Percentiles rank a stretch among this genome's conserved stretches.
phyloP scores from a whole-genome alignment of 2,113 vertebrate genomes.

The Canis aureus region DNA sequence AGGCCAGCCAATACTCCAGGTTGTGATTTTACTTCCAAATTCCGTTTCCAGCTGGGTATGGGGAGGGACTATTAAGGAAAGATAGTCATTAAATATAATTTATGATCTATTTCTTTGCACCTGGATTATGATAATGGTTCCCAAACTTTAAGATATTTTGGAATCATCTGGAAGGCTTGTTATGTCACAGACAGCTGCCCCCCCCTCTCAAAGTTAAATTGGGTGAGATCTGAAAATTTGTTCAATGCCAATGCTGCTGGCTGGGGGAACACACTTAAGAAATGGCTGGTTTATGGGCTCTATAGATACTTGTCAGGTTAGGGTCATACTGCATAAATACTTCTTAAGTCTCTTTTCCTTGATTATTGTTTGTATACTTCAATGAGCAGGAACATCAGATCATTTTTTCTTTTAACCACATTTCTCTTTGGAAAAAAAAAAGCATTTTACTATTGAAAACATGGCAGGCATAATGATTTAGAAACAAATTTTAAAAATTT shows the following conservation, averaged over 20 bases:
- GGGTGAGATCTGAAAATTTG: neutral
- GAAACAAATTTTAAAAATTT: neutral
- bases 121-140: neutral
- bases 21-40: neutral
- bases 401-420: slow-evolving; percentile 18
- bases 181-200: neutral
- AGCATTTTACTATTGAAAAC: slow-evolving; percentile 43
- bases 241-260: neutral
- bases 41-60: neutral
- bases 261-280: neutral
- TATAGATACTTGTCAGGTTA: neutral
- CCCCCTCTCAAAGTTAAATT: neutral
- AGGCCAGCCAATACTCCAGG: neutral
- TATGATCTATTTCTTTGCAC: neutral
- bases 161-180: neutral
- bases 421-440: neutral
- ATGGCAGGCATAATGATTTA: neutral
- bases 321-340: neutral
- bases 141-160: neutral
- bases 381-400: neutral
- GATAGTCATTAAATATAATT: neutral
- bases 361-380: slow-evolving; percentile 10
- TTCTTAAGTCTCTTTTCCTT: neutral
- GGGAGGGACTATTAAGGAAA: neutral
- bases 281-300: neutral